phyloP scores from a whole-genome alignment of 2,888 invertebrate genomes.

The Blera fallax region DNA sequence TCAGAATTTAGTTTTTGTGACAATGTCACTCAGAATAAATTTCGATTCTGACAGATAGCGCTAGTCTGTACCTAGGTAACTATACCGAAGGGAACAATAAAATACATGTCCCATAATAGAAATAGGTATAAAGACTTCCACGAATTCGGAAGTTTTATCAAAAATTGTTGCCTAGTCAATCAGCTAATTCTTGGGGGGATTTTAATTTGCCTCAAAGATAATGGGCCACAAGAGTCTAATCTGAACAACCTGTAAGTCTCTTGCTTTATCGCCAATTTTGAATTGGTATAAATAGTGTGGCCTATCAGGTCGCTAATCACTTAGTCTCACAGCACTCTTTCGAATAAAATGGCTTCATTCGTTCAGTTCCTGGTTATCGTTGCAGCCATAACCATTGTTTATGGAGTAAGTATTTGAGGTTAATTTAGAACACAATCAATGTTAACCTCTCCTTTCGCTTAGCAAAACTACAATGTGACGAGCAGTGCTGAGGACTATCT shows the following conservation, averaged over 20 bases:
- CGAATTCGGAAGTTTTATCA: too few relatives aligned
- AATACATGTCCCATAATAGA: too few relatives aligned
- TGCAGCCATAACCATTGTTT: not conserved
- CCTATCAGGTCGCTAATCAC: not conserved
- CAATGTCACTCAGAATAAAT: too few relatives aligned
- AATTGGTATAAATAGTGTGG: not conserved
- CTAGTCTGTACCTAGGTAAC: too few relatives aligned
- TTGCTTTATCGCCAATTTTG: not conserved
- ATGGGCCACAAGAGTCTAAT: not conserved
- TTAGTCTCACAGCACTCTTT: not conserved
- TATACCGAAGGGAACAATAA: too few relatives aligned
- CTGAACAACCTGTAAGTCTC: not conserved
- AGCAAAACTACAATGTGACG: not conserved
- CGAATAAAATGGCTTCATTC: not conserved
- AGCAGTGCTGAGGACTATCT: slow-evolving; percentile 18
- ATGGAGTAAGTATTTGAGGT: not conserved
- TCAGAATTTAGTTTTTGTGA: too few relatives aligned
- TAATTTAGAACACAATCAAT: not conserved
- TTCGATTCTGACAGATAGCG: too few relatives aligned
- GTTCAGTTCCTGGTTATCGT: not conserved
- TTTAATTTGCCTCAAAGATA: not conserved
- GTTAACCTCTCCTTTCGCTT: not conserved
- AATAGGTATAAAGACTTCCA: too few relatives aligned
- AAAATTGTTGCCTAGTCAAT: not conserved
- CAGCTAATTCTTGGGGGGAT: not conserved